These are phyloP conservation scores for Lathamus discolor DNA, from an alignment of 2,113 vertebrate genomes.

Conservation along the genomic window DNA sequence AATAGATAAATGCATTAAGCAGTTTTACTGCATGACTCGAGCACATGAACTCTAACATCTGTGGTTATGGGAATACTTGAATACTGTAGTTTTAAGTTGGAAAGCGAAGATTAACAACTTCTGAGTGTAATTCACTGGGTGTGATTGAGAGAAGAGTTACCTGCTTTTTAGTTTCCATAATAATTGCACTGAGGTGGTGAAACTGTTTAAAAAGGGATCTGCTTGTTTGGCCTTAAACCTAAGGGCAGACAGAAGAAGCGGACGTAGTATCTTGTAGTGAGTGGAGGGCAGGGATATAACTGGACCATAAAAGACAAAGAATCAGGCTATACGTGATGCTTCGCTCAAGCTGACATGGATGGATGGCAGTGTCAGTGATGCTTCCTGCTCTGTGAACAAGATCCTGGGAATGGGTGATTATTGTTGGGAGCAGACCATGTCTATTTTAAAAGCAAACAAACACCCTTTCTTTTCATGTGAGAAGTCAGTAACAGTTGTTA, in stretches of 20 bases:
- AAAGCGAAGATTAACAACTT: background rate
- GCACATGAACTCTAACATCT: background rate
- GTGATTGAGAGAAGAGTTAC: background rate
- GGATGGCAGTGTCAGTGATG: background rate
- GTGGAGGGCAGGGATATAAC: background rate
- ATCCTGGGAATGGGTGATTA: background rate
- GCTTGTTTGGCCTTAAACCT: background rate
- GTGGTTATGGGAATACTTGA: background rate
- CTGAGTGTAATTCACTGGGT: background rate
- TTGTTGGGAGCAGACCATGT: background rate
- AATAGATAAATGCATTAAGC: background rate
- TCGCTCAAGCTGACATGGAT: background rate
- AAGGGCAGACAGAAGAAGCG: background rate
- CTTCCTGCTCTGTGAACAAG: background rate
- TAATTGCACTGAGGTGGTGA: conserved; percentile 7
- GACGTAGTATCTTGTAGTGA: background rate
- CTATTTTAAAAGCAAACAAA: background rate
- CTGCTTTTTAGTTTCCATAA: background rate
- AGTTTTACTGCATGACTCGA: background rate
- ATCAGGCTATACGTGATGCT: background rate
- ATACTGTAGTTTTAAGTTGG: background rate
- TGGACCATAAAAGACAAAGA: background rate
- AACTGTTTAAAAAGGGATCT: background rate
- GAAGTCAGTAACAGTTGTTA: background rate
- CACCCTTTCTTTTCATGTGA: background rate